Evolutionary conservation across 2,797 vertebrate genomes (phyloP).

Genomic region (Hydrophis major): DNA sequence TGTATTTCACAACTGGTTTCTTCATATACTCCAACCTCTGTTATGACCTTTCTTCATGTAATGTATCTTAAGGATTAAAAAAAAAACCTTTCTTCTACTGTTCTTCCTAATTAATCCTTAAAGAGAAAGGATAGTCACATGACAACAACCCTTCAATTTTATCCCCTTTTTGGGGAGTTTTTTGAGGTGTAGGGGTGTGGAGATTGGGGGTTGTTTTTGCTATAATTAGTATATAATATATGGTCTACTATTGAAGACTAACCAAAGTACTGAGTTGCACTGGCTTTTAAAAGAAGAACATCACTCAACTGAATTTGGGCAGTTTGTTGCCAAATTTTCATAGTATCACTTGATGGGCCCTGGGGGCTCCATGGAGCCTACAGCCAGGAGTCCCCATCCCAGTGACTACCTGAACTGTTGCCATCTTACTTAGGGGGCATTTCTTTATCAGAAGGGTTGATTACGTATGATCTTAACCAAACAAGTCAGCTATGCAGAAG

Average conservation of each 20-base stretch:
- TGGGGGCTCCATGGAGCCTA: neutral
- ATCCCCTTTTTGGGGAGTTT: neutral
- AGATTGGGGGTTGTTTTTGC: neutral
- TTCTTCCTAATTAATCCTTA: neutral
- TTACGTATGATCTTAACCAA: neutral
- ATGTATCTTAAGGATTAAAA: neutral
- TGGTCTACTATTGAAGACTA: neutral
- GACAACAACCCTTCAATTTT: neutral
- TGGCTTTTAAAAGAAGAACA: neutral
- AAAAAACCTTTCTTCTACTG: neutral
- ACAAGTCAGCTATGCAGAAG: neutral
- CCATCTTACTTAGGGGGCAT: neutral
- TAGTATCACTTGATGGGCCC: neutral
- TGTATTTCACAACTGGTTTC: neutral
- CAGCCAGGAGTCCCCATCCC: neutral
- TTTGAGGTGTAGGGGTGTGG: neutral
- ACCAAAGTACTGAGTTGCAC: neutral
- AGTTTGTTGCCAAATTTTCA: neutral
- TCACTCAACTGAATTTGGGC: neutral
- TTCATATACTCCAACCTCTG: neutral
- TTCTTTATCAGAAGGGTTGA: neutral
- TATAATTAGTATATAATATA: neutral
- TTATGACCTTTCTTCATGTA: neutral
- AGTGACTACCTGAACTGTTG: neutral
- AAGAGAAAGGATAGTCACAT: neutral